These are phyloP conservation scores for Campodea augens DNA, from an alignment of 1,140 invertebrate species.

Conservation along the genomic window DNA sequence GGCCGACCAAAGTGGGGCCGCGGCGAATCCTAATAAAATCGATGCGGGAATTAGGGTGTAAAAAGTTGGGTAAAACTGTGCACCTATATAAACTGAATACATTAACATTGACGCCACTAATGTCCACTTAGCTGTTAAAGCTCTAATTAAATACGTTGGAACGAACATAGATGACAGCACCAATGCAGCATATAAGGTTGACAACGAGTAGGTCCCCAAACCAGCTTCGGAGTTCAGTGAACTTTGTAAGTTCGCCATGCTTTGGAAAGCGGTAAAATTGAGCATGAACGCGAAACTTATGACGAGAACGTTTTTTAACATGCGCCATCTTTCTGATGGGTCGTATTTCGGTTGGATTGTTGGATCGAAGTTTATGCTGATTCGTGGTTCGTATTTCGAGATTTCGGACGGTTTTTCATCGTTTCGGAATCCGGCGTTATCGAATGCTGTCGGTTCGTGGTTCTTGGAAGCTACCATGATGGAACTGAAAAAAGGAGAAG, in stretches of 20 bases:
- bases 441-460: no score
- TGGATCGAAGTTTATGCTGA: no score
- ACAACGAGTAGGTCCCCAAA: slow-evolving; percentile 61
- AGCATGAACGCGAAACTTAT: slow-evolving; percentile 78
- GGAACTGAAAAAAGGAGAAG: no score
- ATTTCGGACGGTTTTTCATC: no score
- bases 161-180: slow-evolving; percentile 84
- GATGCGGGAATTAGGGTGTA: slow-evolving; percentile 84
- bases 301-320: slow-evolving; percentile 67
- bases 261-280: slow-evolving; percentile 81
- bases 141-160: slow-evolving; percentile 69
- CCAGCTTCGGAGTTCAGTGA: slow-evolving; percentile 67
- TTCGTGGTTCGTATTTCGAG: no score
- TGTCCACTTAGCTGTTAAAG: slow-evolving; percentile 88
- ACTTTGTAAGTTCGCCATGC: slow-evolving; percentile 73
- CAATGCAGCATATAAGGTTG: slow-evolving; percentile 69
- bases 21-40: slow-evolving; percentile 68
- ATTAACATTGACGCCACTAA: slow-evolving; percentile 75
- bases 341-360: slow-evolving; percentile 10
- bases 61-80: slow-evolving; percentile 77
- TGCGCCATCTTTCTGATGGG: slow-evolving; percentile 53
- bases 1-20: slow-evolving; percentile 89
- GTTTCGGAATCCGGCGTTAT: no score
- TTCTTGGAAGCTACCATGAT: no score
- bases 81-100: slow-evolving; percentile 81